Evolutionary conservation across 2,113 vertebrate species (phyloP), one percentile per base, ranked within the genome.

Genomic region (Aldabrachelys gigantea): DNA sequence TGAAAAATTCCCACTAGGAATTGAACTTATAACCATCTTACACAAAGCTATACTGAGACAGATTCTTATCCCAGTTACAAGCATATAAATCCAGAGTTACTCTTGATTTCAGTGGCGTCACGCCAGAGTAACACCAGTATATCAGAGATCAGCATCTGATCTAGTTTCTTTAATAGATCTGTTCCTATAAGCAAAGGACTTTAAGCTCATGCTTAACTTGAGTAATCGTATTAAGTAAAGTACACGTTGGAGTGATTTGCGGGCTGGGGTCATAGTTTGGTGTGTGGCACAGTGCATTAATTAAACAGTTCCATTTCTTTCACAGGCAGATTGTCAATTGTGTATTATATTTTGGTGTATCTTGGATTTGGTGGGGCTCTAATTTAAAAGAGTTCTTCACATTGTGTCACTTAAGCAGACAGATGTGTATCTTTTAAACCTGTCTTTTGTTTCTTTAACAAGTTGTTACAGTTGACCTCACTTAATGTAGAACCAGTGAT

Each of bases 341-440:
- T 4, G 1, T 29, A 9, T 44, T 31, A 82, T 21, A 35, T 9
- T 31, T 82, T 80, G 17, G 50, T 80, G n/a, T 21, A 10, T 49
- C 65, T 95, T 92, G 82, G 22, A 35, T 52, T 65, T 65, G 65
- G 12, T 5, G 3, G 6, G 41, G 11, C 49, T 56, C 27, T 85
- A 85, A 85, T 89, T 83, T 83, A 50, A 78, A 91, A 85, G 4
- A 5, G 76, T 91, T 89, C 89, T 91, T 87, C 29, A 75, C 21
- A 57, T 2, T 52, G 47, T 29, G 25, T 17, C 10, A 87, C 29
- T 52, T 65, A 56, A 87, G 41, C 13, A 7, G 52, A 89, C 11
- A 78, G 16, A 52, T n/a, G 62, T 69, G 7, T n/a, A 17, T n/a
- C 7, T 69, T 31, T 83, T 47, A 57, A 92, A 10, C 87, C 17